Evolutionary conservation across 2,113 vertebrate species (phyloP).

Genomic region (Cromileptes altivelis): DNA sequence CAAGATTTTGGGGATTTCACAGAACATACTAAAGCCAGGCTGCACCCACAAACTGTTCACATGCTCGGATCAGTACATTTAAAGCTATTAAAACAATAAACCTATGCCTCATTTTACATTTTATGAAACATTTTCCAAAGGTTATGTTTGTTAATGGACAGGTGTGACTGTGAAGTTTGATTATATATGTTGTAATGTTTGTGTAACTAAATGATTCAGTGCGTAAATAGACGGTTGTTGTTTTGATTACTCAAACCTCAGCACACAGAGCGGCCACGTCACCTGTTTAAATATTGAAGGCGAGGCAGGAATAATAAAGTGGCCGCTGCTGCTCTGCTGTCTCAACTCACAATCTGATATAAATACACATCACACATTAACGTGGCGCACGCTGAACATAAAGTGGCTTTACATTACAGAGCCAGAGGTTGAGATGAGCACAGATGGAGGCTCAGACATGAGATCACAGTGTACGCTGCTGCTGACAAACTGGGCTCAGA

Average conservation of each 20-base stretch:
- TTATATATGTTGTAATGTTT: neutral
- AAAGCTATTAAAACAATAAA: too few species aligned
- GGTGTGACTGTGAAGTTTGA: neutral
- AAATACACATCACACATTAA: too few species aligned
- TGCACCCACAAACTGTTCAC: neutral
- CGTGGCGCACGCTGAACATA: neutral
- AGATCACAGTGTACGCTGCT: neutral
- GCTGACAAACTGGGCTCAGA: neutral
- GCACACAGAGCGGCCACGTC: neutral
- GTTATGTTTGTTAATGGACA: neutral
- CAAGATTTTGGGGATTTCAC: too few species aligned
- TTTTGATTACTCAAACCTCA: constrained; percentile 15
- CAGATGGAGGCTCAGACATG: neutral
- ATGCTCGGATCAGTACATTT: neutral
- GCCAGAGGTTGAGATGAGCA: neutral
- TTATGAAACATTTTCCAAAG: neutral
- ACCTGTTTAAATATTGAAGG: constrained; percentile 54
- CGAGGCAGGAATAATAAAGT: constrained; percentile 15
- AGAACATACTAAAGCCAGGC: neutral
- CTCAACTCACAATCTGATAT: neutral
- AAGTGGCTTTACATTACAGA: neutral
- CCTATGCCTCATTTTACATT: too few species aligned
- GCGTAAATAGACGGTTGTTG: neutral
- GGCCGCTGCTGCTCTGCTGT: neutral
- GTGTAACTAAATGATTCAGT: neutral